Base-by-base conservation (phyloP, 2,888 invertebrate species). In the Apamea crenata region DNA sequence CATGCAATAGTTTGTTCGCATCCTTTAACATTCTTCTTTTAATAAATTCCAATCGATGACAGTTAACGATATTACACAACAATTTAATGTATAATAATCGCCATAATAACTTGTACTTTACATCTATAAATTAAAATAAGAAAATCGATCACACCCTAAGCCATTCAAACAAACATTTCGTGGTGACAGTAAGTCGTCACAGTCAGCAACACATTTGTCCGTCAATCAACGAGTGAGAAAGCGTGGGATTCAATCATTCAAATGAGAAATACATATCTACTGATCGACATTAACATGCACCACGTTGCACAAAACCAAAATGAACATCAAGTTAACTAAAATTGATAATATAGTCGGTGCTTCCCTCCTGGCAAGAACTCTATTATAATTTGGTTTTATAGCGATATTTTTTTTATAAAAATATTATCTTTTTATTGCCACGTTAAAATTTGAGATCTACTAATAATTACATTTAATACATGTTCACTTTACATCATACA, bases 371-470 rank as follows among this genome's bases (percentile, higher is more conserved):
- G 89, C 87, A 89, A 88, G 87, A 88, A 83, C 68, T 78, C 77
- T 88, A 87, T 82, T 74, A 84, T 85, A 86, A 85, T 86, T 85
- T 88, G 82, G 74, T 85, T 78, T 75, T 78, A 83, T 72, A 87
- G 83, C 81, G 44, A 78, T 77, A 81, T 81, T 74, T 84, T 81
- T 67, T 84, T 79, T 87, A 88, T 86, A 90, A 88, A 91, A 91
- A 91, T 88, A 90, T 85, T 83, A 71, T 83, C 68, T 88, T 87
- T 87, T 86, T 88, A 87, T 90, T 89, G 87, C 87, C 86, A 88
- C 84, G 69, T 84, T 80, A 81, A 82, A 90, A 90, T 90, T 90
- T 91, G 91, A 91, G 91, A 91, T 91, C 91, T 90, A 90, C 88
- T 87, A 85, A 88, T 84, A 84, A 82, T 77, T 82, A 87, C 84